Evolutionary conservation across 2,797 vertebrate genomes (phyloP).

Genomic region (Propithecus deckenii): DNA sequence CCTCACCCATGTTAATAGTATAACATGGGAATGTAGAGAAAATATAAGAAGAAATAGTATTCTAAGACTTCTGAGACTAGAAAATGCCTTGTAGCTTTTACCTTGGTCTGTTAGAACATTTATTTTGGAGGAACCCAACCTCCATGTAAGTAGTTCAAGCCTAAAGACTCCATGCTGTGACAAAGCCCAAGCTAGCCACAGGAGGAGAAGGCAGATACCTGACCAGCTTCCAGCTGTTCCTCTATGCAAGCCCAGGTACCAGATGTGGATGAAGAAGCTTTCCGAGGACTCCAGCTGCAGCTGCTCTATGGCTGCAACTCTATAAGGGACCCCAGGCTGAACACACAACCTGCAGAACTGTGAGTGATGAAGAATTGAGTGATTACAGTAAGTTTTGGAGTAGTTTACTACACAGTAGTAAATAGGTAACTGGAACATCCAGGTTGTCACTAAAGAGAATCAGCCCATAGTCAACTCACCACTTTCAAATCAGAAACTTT

Average conservation of each 20-base stretch:
- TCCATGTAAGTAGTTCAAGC: background rate
- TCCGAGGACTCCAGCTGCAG: background rate
- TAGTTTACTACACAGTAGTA: background rate
- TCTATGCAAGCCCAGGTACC: background rate
- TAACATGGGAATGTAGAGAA: too few species aligned
- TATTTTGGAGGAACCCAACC: background rate
- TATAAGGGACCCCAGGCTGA: background rate
- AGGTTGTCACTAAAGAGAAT: background rate
- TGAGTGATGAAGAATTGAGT: background rate
- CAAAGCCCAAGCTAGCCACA: background rate
- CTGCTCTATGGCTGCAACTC: background rate
- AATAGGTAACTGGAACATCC: background rate
- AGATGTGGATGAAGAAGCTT: background rate
- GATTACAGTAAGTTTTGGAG: background rate
- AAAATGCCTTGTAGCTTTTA: background rate
- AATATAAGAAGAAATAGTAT: background rate
- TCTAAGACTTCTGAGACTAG: background rate
- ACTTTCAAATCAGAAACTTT: background rate
- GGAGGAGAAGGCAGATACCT: background rate
- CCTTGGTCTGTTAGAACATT: background rate
- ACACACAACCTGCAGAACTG: background rate
- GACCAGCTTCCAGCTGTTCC: background rate
- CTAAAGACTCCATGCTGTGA: background rate
- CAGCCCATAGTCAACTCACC: background rate
- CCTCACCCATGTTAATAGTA: background rate